A percentile compares a stretch with the other conserved stretches of the same genome.
These are phyloP conservation scores for Reticulitermes lucifugus DNA, from an alignment of 2,888 invertebrate species.

Conservation along the genomic window DNA sequence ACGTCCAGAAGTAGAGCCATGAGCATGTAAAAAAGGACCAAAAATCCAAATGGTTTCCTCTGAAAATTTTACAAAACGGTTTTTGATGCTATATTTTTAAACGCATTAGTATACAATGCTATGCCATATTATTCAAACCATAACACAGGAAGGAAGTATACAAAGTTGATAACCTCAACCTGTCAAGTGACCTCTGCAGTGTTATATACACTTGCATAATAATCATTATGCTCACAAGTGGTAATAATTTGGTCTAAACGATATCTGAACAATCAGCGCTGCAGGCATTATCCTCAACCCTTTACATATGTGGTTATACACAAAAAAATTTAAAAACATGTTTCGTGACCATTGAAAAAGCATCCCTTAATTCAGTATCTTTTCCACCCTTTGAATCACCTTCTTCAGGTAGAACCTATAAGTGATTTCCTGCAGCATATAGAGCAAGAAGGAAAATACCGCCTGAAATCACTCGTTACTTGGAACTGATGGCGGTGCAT, in stretches of 20 bases:
- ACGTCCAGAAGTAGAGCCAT: not conserved
- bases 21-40: not conserved
- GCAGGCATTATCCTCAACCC: not conserved
- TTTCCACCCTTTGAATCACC: not conserved
- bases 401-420: no score
- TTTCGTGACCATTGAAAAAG: not conserved
- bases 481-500: no score
- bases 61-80: not conserved
- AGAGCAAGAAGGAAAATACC: no score
- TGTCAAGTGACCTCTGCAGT: not conserved
- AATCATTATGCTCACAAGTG: not conserved
- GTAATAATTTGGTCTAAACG: constrained; percentile 3
- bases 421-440: no score
- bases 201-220: not conserved
- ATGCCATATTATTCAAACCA: not conserved
- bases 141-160: not conserved
- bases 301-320: not conserved
- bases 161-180: constrained; percentile 1
- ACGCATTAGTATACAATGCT: not conserved
- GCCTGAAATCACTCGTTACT: no score
- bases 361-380: not conserved
- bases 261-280: not conserved
- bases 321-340: not conserved
- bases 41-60: not conserved
- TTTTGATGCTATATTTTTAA: not conserved